Base-by-base conservation (phyloP, 2,797 vertebrate genomes). In the Lophius americanus region DNA sequence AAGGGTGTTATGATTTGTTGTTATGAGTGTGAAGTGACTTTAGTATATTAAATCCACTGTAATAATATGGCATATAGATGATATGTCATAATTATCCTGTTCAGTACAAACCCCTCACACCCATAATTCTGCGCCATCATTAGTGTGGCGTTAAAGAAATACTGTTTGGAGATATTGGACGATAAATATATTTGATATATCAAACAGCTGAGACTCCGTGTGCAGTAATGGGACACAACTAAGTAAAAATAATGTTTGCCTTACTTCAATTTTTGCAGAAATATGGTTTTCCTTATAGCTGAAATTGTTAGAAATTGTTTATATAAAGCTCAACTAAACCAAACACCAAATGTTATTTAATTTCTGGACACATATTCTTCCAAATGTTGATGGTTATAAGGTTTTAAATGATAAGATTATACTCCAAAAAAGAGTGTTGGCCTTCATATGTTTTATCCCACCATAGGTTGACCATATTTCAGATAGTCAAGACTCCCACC, bases 1-100 rank as follows among this genome's bases (percentile, higher is more conserved):
- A 64, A 72, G 11, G 43, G 83, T 77, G 74, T 87, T 81, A 8
- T 72, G 60, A 70, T 58, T 50, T 0, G 5, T 59, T 78, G 70
- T 84, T 68, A 68, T 8, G 41, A 57, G 59, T 76, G 55, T 76
- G 39, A 67, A 74, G 66, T 68, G 48, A 59, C 56, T 43, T 37
- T 10, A 60, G 55, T 23, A 13, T 12, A 32, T 23, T 23, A 2
- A 1, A 23, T 23, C 23, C 53, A 58, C 53, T 56, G 51, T 50
- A 36, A 57, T 39, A 64, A 37, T 49, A 9, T 62, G 56, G 73
- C 55, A 63, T 32, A 41, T 23, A 52, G 3, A 36, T 14, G 33
- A 48, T 32, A 10, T 53, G 46, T 78, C 38, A 64, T 43, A 54
- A 75, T 55, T 23, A 54, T 41, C 7, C 5, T n/a, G 47, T 33